Conservation (phyloP, 2,797 vertebrate genomes). For the Halcyon badia region DNA sequence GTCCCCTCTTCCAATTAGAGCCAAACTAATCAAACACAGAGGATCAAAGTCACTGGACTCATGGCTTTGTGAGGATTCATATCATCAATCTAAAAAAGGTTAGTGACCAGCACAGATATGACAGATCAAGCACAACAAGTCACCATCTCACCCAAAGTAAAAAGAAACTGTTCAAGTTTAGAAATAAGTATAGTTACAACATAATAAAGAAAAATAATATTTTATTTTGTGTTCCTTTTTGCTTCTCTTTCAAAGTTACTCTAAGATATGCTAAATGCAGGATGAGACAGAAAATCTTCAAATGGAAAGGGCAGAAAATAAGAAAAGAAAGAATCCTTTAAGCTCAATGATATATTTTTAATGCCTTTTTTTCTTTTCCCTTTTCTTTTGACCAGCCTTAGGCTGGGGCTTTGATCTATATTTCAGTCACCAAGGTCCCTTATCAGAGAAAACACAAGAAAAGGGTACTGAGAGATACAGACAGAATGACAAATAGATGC, state of each 20-base stretch:
- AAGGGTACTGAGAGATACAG: conserved; percentile 8
- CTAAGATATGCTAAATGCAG: not conserved
- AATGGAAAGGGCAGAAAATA: conserved; percentile 21
- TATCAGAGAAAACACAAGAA: conserved; percentile 63
- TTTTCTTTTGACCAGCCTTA: conserved; percentile 50
- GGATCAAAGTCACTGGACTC: not conserved
- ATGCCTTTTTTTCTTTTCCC: not conserved
- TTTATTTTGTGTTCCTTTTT: not conserved
- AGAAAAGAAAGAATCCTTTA: conserved; percentile 14
- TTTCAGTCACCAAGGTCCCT: conserved; percentile 61
- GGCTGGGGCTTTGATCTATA: conserved; percentile 65
- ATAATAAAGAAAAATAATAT: not conserved
- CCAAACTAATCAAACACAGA: not conserved
- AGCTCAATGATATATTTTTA: not conserved
- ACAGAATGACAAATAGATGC: conserved; percentile 52
- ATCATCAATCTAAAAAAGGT: not conserved
- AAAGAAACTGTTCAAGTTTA: not conserved
- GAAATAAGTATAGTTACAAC: not conserved
- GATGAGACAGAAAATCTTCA: not conserved
- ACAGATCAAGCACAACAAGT: not conserved
- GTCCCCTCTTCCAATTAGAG: not conserved
- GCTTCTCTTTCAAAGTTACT: not conserved
- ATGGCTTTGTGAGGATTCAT: not conserved
- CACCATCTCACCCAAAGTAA: not conserved
- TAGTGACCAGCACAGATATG: not conserved